Evolutionary conservation across 2,113 vertebrate species (phyloP), one percentile per base, ranked within the genome.

Genomic region (Brevimyrus niger): DNA sequence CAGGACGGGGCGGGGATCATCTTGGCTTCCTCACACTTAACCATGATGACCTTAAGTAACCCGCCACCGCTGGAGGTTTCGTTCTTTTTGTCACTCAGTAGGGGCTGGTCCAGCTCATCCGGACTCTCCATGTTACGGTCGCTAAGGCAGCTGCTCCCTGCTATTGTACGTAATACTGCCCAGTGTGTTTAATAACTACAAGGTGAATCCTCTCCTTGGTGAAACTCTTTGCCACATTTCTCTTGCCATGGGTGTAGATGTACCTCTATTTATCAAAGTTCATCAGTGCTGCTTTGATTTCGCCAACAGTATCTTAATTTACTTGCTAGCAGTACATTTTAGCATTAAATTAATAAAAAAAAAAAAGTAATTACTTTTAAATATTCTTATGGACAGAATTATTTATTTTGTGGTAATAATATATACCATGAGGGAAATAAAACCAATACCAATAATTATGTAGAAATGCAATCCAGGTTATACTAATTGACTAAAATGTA

Each of bases 31-130:
- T 96, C 95, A 35, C 95, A 94, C 90, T 93, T 94, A 2, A 95
- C 93, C 92, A 95, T 27, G 87, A 95, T 91, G 87, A 94, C 92
- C 58, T 94, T 95, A 87, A 94, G 94, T 73, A 94, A 76, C 4
- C 93, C 92, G 0, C 83, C 91, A 0, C 92, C 61, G 86, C 90
- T 51, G 13, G 51, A 19, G 47, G 21, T 35, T 65, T 55, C 85
- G 3, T 83, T 91, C 90, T 91, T 90, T 38, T 93, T 91, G 89
- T 94, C 92, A 58, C 91, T 93, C 92, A 96, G 93, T 48, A 96
- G 95, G 88, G 95, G 96, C 93, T 96, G 95, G 90, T 96, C 94
- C 90, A 96, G 91, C 88, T 96, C 95, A 89, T 96, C 94, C 61
- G 91, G 91, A 91, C 91, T 95, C 90, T 96, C 95, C 95, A 96